Evolutionary conservation across 2,797 vertebrate genomes (phyloP), one percentile per base, ranked within the genome.

Genomic region (Pangasius krempfi): DNA sequence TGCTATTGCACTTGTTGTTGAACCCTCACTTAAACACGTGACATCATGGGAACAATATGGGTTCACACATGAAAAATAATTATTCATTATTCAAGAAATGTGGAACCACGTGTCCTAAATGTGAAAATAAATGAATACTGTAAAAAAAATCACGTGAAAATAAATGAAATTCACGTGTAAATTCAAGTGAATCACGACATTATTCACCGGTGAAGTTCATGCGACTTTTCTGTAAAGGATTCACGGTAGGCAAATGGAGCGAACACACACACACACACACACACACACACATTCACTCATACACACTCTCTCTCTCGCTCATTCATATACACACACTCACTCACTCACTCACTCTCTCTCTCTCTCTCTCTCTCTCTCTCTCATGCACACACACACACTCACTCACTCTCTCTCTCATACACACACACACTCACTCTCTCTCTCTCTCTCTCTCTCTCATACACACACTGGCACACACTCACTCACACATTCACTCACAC

Each of bases 231-330:
- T 68, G 16, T 68, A 10, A 33, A 68, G 8, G 10, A 84, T 70
- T 68, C 9, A 66, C 14, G 2, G 12, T 44, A 50, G 44, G 27
- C 22, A 66, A 64, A 84, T 50, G 14, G 22, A 64, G 7, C 5
- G 6, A 9, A 27, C 14, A 84, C 37, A 83, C 60, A 52, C 60
- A 66, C 81, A 83, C 81, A 64, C 81, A 64, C 58, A 81, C 79
- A 58, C n/a, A 58, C 79, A 60, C 30, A 37, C n/a, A n/a, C n/a
- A n/a, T n/a, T 33, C 75, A 78, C 75, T 18, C 75, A 54, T 50
- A 30, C 47, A 79, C 47, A 52, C 78, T 37, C 37, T 37, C 37
- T 37, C 37, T 37, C 37, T 37, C 37, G 33, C 33, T 33, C 33
- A 33, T 33, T 1, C 33, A 33, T 1, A 33, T 1, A 80, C 54